These are phyloP conservation scores for Nemurella pictetii DNA, from an alignment of 2,888 invertebrate species.

Conservation along the genomic window DNA sequence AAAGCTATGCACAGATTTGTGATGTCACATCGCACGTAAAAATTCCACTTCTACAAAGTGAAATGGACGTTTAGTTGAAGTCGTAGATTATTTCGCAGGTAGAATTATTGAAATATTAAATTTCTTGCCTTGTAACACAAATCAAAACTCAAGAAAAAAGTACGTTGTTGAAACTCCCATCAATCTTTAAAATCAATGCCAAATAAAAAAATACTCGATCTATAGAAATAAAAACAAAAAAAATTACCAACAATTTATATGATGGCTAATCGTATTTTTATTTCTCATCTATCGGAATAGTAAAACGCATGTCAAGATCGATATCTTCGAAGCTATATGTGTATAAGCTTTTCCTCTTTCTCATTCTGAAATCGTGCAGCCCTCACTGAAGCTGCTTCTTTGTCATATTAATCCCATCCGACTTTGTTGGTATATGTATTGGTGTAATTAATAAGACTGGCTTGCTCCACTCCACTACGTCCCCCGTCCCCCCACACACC, in stretches of 20 bases:
- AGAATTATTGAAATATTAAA: no score
- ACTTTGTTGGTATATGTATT: neutral
- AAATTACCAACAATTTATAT: neutral
- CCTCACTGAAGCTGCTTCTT: neutral
- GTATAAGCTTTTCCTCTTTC: neutral
- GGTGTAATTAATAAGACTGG: neutral
- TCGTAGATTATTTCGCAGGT: no score
- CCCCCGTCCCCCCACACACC: neutral
- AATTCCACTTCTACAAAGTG: no score
- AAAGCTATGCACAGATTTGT: no score
- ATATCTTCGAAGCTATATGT: neutral
- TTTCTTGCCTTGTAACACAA: no score
- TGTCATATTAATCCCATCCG: neutral
- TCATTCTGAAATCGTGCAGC: neutral
- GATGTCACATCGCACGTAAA: no score
- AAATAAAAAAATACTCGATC: neutral
- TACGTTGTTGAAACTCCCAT: no score
- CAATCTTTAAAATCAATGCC: neutral
- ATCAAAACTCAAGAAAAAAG: no score
- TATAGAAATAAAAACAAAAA: neutral
- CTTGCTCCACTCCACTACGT: neutral
- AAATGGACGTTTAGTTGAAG: no score
- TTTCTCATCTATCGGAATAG: neutral
- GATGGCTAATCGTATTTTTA: neutral
- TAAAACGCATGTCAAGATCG: neutral